Base-by-base conservation (phyloP, 2,113 vertebrate genomes). In the Butastur rufipennis region DNA sequence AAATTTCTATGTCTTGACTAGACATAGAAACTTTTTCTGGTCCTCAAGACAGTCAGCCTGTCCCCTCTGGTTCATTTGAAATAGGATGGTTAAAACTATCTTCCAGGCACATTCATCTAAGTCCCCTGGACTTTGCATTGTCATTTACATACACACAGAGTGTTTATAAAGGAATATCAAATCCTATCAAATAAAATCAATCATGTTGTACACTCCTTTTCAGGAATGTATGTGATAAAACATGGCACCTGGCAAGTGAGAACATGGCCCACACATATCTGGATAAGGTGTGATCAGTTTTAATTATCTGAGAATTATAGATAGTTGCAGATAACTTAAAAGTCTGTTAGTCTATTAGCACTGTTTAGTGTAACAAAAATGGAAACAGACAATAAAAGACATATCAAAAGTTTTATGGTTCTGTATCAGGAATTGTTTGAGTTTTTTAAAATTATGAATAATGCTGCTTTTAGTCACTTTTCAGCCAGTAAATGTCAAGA, bases 1-100 rank as follows among this genome's bases (percentile, higher is more conserved):
- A 81, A 90, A 94, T 81, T 93, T 95, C 88, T 53, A 13, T n/a
- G 55, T 36, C 55, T 92, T 95, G 88, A 88, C 88, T 78, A 95
- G 85, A 95, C 56, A 95, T 20, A 67, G 47, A 74, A 93, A 81
- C 50, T 83, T 97, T 93, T 95, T 88, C 82, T 90, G 47, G 18
- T 92, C 55, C 38, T 93, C 90, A 92, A 95, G 96, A 92, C 96
- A 93, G 95, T 80, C 97, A 95, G 94, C 55, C 94, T 97, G 95
- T 95, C 90, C 86, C 75, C 34, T 88, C 72, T 58, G 14, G 14
- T 71, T 92, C 59, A 47, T 86, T 48, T 67, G 75, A 84, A 87
- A 93, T 14, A 96, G 26, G 77, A 89, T 43, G 63, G 32, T 86
- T 88, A 95, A 90, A 95, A 86, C 63, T n/a, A 59, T 81, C 80